Evolutionary conservation across 1,140 invertebrate species (phyloP).

Genomic region (Piezodorus guildinii): DNA sequence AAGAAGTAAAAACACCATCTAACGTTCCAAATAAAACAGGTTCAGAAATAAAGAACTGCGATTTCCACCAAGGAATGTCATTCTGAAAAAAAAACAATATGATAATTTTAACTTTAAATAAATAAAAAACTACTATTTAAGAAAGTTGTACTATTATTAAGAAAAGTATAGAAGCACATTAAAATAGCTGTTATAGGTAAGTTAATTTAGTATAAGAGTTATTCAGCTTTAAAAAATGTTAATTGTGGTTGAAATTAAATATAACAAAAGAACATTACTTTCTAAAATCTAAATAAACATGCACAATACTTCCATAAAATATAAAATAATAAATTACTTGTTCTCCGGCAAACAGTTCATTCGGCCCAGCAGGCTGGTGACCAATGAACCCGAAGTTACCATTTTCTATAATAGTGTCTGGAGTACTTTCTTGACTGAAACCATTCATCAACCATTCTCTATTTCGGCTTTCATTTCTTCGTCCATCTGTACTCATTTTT

Average conservation of each 20-base stretch:
- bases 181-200: too few relatives aligned
- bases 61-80: conserved; percentile 79
- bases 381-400: conserved; percentile 56
- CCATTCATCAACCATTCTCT: conserved; percentile 4
- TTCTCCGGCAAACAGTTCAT: conserved; percentile 80
- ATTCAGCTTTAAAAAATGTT: conserved; percentile 1
- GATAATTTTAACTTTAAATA: not conserved
- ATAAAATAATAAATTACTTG: conserved; percentile 42
- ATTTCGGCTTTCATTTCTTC: too few relatives aligned
- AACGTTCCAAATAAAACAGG: conserved; percentile 92
- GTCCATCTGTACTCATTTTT: too few relatives aligned
- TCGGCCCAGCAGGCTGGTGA: conserved; percentile 68
- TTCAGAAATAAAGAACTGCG: conserved; percentile 84
- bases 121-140: too few relatives aligned
- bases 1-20: conserved; percentile 92
- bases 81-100: conserved; percentile 42
- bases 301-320: not conserved
- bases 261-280: not conserved
- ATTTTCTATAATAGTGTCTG: not conserved
- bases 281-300: too few relatives aligned
- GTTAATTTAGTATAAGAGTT: too few relatives aligned
- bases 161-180: not conserved
- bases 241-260: not conserved
- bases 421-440: not conserved
- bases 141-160: too few relatives aligned